Evolutionary conservation across 2,888 invertebrate species (phyloP).

Genomic region (Macrophya alboannulata): DNA sequence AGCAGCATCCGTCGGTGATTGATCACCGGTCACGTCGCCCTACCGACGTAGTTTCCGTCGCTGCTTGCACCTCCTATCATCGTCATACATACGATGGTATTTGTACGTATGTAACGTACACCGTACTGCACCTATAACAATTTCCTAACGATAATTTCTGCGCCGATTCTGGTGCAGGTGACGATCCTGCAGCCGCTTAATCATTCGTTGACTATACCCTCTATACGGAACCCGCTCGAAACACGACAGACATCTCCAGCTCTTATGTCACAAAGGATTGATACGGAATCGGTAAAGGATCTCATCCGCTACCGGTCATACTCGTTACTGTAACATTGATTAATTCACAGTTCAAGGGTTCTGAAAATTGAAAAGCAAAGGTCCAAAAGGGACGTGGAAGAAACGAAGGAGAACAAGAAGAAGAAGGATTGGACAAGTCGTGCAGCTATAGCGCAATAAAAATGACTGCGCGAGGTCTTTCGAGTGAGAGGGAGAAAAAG

Average conservation of each 20-base stretch:
- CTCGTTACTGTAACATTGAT: neutral
- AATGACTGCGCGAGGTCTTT: conserved; percentile 17
- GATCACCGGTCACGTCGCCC: conserved; percentile 48
- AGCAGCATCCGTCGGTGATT: conserved; percentile 52
- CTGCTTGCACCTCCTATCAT: neutral
- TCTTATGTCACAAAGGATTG: conserved; percentile 27
- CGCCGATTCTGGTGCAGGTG: neutral
- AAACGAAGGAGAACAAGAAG: neutral
- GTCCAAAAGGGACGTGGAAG: neutral
- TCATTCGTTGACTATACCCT: conserved; percentile 40
- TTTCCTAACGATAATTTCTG: conserved; percentile 49
- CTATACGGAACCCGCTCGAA: neutral
- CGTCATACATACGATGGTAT: neutral
- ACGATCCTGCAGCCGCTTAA: conserved; percentile 28
- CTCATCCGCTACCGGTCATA: neutral
- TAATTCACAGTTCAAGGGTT: neutral
- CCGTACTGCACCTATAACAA: neutral
- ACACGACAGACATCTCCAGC: conserved; percentile 16
- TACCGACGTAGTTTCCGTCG: conserved; percentile 18
- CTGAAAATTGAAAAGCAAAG: neutral
- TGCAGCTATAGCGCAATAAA: conserved; percentile 27
- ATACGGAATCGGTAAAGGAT: neutral
- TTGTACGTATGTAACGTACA: neutral
- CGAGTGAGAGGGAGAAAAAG: conserved; percentile 7
- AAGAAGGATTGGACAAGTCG: neutral